Evolutionary conservation across 2,888 invertebrate genomes (phyloP).

Genomic region (Abscondita cerata): DNA sequence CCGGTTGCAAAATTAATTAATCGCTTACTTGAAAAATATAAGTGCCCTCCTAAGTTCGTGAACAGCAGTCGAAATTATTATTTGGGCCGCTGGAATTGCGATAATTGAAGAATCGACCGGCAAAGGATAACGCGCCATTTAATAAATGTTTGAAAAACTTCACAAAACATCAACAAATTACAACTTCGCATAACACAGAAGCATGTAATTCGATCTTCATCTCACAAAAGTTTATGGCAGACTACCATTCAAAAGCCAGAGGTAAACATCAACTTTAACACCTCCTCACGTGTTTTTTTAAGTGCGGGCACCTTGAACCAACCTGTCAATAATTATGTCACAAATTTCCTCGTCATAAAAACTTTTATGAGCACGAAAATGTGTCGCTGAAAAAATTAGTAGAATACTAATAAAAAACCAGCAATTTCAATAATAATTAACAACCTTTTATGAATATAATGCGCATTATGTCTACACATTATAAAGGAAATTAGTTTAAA

Average conservation of each 20-base stretch:
- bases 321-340: conserved; percentile 23
- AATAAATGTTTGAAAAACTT: too few species aligned
- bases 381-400: background rate
- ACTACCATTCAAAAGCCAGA: conserved; percentile 12
- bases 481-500: too few species aligned
- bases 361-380: conserved; percentile 1
- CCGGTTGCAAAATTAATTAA: too few species aligned
- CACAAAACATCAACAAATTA: too few species aligned
- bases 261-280: conserved; percentile 32
- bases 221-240: conserved; percentile 22
- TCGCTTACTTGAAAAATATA: conserved; percentile 63
- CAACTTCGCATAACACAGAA: conserved; percentile 1
- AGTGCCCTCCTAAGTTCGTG: conserved; percentile 60
- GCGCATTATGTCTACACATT: background rate
- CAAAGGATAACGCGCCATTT: conserved; percentile 44
- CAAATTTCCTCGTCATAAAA: conserved; percentile 16
- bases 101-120: conserved; percentile 55
- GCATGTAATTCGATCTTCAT: conserved; percentile 1
- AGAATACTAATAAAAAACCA: background rate
- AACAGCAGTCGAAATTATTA: conserved; percentile 62
- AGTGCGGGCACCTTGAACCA: conserved; percentile 33
- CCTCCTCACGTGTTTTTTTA: conserved; percentile 29
- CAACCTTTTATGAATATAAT: background rate
- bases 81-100: conserved; percentile 60
- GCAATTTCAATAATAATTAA: background rate